These are phyloP conservation scores for Troilus luridus DNA, from an alignment of 2,888 invertebrate genomes.

Conservation along the genomic window DNA sequence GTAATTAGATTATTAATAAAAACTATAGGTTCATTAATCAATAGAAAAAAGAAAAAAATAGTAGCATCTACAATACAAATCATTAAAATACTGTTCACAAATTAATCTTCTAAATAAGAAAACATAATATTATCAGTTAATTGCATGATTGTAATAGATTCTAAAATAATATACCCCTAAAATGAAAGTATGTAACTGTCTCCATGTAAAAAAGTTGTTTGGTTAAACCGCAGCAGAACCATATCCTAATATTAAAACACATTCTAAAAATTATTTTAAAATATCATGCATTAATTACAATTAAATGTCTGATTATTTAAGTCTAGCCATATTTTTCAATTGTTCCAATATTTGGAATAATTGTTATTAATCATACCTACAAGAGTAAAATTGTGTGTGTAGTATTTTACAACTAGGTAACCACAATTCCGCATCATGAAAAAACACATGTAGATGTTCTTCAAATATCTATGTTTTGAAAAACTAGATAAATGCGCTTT, in stretches of 20 bases:
- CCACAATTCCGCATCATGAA: too few species aligned
- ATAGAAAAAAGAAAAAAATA: neutral
- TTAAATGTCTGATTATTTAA: neutral
- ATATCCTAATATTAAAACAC: neutral
- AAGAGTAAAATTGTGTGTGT: neutral
- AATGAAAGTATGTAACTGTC: neutral
- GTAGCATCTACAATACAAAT: neutral
- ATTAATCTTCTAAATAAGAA: neutral
- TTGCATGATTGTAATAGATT: neutral
- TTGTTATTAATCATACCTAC: neutral
- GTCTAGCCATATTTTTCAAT: neutral
- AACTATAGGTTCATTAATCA: neutral
- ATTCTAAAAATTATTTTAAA: neutral
- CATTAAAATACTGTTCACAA: neutral
- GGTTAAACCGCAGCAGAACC: neutral
- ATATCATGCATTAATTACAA: neutral
- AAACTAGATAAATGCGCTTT: too few species aligned
- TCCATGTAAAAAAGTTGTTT: neutral
- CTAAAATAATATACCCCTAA: neutral
- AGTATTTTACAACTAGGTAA: too few species aligned
- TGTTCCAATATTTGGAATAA: neutral
- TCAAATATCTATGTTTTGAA: too few species aligned
- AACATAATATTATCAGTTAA: neutral
- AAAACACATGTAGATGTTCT: too few species aligned
- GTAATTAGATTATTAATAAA: too few species aligned